Evolutionary conservation across 2,113 vertebrate genomes (phyloP), one percentile per base, ranked within the genome.

Genomic region (Coreoperca whiteheadi): DNA sequence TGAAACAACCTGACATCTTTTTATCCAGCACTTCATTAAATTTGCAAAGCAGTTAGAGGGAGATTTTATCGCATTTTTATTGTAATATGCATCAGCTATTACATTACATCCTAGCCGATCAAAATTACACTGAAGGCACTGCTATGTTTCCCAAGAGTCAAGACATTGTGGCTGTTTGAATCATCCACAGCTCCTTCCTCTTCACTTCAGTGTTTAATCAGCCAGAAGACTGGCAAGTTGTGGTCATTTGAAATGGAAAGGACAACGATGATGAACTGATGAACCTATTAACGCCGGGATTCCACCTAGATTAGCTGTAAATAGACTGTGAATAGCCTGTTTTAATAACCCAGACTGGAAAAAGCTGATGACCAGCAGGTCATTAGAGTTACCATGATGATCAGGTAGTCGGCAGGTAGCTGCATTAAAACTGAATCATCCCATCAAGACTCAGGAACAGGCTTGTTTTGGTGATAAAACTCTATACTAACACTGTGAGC

Each of bases 321-420:
- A 78, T 48, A 74, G 48, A 61, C 1, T 57, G 43, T 21, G 48
- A 85, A 71, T 8, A 0, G 32, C 30, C 59, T 66, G 75, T 59
- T 60, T 74, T 74, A 71, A 61, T 77, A 59, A 67, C 60, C 25
- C 34, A 57, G 74, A 56, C 50, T 25, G 34, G 41, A 57, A 67
- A 63, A 34, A 77, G 57, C 43, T 77, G 57, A 78, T 63, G 64
- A 56, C 28, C 41, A 32, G 53, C 20, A 46, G 60, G 37, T 86
- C 79, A 82, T 74, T 70, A 84, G 37, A 53, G 79, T 74, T 76
- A 2, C 56, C 12, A 30, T 79, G 84, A 68, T 57, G 61, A 79
- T 77, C 53, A 48, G 56, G 68, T 39, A 41, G 61, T 79, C 70
- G 8, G 50, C 65, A 68, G 65, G 64, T 66, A 71, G 32, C 14